Conservation (phyloP, 2,888 invertebrate genomes). For the Ariolimax columbianus region DNA sequence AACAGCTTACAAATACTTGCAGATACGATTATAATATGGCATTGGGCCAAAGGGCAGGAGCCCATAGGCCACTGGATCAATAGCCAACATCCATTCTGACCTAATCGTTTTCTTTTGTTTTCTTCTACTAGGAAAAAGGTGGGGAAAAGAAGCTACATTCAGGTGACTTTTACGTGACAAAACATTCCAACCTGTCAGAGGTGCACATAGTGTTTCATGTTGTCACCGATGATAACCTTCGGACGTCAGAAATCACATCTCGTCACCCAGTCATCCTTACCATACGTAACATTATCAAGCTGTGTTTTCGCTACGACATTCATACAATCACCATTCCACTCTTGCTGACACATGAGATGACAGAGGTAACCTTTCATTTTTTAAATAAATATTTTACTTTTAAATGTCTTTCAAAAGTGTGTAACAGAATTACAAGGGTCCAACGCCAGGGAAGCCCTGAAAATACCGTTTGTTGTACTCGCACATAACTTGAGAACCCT, state of each 20-base stretch:
- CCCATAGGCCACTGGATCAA: too few relatives aligned
- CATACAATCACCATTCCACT: conserved; percentile 95
- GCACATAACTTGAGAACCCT: too few relatives aligned
- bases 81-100: neutral
- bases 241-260: conserved; percentile 91
- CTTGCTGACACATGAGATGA: conserved; percentile 93
- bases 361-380: conserved; percentile 85
- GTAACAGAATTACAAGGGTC: too few relatives aligned
- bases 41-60: too few relatives aligned
- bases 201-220: conserved; percentile 97
- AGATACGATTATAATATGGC: too few relatives aligned
- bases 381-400: neutral
- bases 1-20: too few relatives aligned
- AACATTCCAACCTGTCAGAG: conserved; percentile 94
- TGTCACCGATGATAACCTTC: conserved; percentile 87
- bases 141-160: conserved; percentile 61
- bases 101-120: neutral
- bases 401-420: neutral
- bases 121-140: conserved; percentile 64
- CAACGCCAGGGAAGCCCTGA: too few relatives aligned
- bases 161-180: conserved; percentile 78
- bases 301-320: conserved; percentile 95
- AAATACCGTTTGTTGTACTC: too few relatives aligned
- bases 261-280: conserved; percentile 97
- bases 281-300: conserved; percentile 94